These are phyloP conservation scores for Lamellibrachia luymesi DNA, from an alignment of 1,140 invertebrate species.

Conservation along the genomic window DNA sequence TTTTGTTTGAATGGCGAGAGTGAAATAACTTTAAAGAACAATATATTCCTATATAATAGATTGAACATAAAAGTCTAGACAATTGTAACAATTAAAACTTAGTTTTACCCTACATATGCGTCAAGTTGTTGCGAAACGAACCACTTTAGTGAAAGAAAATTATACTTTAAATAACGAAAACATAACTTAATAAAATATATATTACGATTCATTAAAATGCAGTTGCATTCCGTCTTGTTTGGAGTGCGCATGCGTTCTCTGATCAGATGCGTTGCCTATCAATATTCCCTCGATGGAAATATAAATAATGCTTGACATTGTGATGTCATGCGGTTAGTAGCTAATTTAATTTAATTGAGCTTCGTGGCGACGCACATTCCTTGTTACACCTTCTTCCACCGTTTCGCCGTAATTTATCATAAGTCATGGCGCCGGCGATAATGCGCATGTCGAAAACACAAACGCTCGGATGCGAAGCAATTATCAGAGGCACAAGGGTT, in stretches of 20 bases:
- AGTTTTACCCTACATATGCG: not conserved
- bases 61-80: not conserved
- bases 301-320: not conserved
- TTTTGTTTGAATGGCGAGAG: not conserved
- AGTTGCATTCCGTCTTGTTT: too few relatives aligned
- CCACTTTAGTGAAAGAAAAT: too few relatives aligned
- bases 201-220: not conserved
- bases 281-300: not conserved
- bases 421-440: not conserved
- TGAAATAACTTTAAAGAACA: not conserved
- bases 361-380: not conserved
- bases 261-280: not conserved
- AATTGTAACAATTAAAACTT: not conserved
- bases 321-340: not conserved
- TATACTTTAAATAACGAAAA: too few relatives aligned
- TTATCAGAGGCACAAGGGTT: not conserved
- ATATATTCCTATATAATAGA: not conserved
- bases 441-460: not conserved
- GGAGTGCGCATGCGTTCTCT: not conserved
- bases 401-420: not conserved
- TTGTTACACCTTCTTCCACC: not conserved
- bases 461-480: not conserved
- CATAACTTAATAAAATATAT: not conserved
- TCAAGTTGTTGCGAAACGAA: not conserved
- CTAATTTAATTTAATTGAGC: slow-evolving; percentile 1